A percentile compares a stretch with the other conserved stretches of the same genome.
Evolutionary conservation across 2,797 vertebrate genomes (phyloP).

Genomic region (Scolopax bukidnonensis): DNA sequence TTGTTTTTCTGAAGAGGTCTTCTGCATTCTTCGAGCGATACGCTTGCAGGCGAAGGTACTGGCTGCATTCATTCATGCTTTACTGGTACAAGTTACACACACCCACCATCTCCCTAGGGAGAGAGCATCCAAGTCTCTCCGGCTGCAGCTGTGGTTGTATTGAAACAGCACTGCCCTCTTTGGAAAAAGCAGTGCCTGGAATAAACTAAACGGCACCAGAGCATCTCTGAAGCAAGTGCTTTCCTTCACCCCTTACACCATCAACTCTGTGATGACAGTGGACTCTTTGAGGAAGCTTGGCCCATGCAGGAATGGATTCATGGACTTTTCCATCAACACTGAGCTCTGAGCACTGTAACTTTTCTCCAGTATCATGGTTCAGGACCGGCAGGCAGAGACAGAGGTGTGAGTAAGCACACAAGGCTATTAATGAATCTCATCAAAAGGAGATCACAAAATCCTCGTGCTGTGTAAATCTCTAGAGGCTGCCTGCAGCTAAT

Average conservation of each 20-base stretch:
- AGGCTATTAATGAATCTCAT: slow-evolving; percentile 7
- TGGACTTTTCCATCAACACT: neutral
- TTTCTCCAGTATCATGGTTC: neutral
- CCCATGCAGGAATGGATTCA: neutral
- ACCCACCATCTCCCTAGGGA: neutral
- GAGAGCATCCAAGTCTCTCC: neutral
- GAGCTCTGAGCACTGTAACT: neutral
- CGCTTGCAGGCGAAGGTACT: neutral
- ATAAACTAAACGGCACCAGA: neutral
- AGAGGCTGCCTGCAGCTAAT: neutral
- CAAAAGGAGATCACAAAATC: slow-evolving; percentile 38
- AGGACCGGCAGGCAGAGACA: neutral
- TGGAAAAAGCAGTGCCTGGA: neutral
- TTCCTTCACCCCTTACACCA: neutral
- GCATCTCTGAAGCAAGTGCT: neutral
- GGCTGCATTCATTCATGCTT: neutral
- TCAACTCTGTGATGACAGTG: neutral
- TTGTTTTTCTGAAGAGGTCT: neutral
- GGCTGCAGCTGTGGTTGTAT: neutral
- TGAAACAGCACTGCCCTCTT: neutral
- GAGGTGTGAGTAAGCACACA: neutral
- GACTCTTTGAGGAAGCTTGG: neutral
- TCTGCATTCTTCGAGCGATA: neutral
- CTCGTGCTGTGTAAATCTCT: slow-evolving; percentile 1
- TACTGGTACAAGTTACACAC: neutral